Conservation (phyloP, 2,888 invertebrate genomes). For the Leistus spinibarbis region DNA sequence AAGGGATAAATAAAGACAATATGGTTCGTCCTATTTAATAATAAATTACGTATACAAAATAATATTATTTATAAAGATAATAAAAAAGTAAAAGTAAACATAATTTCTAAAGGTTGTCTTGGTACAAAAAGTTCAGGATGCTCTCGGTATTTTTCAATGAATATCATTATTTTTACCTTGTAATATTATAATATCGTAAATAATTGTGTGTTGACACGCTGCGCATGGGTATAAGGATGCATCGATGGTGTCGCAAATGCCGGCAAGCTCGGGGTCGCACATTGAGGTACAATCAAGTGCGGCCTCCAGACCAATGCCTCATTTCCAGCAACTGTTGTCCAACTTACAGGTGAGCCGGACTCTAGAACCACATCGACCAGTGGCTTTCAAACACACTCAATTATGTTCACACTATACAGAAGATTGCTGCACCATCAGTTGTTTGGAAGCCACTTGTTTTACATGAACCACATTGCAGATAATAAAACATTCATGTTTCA, state of each 20-base stretch:
- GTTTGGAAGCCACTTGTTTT: neutral
- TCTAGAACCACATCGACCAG: neutral
- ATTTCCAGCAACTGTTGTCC: conserved; percentile 71
- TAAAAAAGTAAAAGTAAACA: no score
- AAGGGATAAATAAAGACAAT: no score
- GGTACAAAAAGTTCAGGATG: no score
- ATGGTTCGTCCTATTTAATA: no score
- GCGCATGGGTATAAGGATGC: conserved; percentile 48
- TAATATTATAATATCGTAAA: neutral
- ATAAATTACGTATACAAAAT: no score
- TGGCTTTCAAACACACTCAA: neutral
- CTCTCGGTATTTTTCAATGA: conserved; percentile 11
- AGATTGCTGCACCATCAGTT: neutral
- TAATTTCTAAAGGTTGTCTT: no score
- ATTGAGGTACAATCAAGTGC: conserved; percentile 60
- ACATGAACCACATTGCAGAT: no score
- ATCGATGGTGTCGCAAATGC: conserved; percentile 52
- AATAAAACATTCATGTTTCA: no score
- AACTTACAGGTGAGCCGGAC: conserved; percentile 71
- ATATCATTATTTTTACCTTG: neutral
- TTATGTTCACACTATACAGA: neutral
- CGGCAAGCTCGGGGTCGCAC: conserved; percentile 52
- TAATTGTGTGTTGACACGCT: conserved; percentile 44
- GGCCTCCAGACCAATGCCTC: conserved; percentile 66
- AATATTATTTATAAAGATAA: no score